Evolutionary conservation across 2,797 vertebrate species (phyloP), one percentile per base, ranked within the genome.

Genomic region (Leptodactylus fallax): DNA sequence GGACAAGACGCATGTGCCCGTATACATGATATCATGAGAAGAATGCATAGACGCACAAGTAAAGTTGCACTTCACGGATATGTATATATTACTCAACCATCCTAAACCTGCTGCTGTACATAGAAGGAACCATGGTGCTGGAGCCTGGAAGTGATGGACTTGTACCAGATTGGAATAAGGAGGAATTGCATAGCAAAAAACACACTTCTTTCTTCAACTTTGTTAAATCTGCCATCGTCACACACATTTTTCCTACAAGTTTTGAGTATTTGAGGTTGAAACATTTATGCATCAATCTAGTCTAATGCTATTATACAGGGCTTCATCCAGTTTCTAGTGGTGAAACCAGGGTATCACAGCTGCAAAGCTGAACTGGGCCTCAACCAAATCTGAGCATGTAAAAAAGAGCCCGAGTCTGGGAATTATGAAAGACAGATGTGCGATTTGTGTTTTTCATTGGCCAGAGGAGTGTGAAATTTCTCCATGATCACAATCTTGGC

Each of bases 1-100:
- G 65, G 25, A 45, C 11, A 78, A 78, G 23, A 21, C 3, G 27
- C 3, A 77, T 63, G 21, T 45, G 23, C 23, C 23, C 45, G 36
- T 51, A 21, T 25, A 23, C 14, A 60, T 27, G 82, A 49, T 51
- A 27, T 53, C 10, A 36, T 7, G 19, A 12, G 56, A 67, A 81
- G 36, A 81, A 56, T 16, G 71, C 72, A 85, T 36, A 49, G n/a
- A 61, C 25, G 47, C n/a, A 76, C 47, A 85, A 61, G 10, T 85
- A 27, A 14, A 25, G 12, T 77, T 85, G 55, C 55, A 76, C 83
- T n/a, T 25, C 45, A 53, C 49, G 27, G 12, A 55, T 83, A 19
- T 83, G 23, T 67, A 23, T 56, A 19, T 78, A 65, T 77, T 11
- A 23, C 2, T 53, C 19, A 53, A 14, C 19, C 47, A 23, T 77